phyloP scores from a whole-genome alignment of 2,797 vertebrate genomes.

The Myiotriccus ornatus region DNA sequence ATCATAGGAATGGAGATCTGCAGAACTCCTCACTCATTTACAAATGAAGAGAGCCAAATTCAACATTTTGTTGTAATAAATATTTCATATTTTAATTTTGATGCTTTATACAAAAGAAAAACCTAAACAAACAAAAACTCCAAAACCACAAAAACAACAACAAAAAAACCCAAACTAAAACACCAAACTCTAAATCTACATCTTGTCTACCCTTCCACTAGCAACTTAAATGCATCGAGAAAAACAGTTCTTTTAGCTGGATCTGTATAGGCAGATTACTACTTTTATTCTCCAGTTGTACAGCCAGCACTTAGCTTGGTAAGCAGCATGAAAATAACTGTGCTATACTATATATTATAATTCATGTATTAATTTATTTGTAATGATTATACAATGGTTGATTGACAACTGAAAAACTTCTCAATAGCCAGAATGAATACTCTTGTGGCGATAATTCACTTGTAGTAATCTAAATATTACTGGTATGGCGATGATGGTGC shows the following conservation, averaged over 20 bases:
- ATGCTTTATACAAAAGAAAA: neutral
- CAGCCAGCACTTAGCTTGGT: neutral
- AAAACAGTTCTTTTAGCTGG: neutral
- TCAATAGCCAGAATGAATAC: neutral
- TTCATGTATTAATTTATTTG: neutral
- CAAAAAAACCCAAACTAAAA: neutral
- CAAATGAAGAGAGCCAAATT: neutral
- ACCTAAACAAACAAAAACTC: neutral
- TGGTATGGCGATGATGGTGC: fast-evolving
- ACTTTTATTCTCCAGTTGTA: neutral
- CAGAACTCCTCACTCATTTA: neutral
- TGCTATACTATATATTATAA: neutral
- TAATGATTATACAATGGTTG: neutral
- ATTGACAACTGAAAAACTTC: neutral
- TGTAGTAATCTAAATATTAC: neutral
- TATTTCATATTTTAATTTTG: neutral
- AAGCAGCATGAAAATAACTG: neutral
- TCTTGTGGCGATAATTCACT: neutral
- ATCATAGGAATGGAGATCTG: fast-evolving
- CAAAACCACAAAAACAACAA: neutral
- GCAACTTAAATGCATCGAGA: neutral
- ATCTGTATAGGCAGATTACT: neutral
- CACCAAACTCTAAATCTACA: neutral
- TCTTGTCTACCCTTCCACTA: neutral
- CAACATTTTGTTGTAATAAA: neutral